Evolutionary conservation across 1,140 invertebrate species (phyloP).

Genomic region (Mesaphorura yosii): DNA sequence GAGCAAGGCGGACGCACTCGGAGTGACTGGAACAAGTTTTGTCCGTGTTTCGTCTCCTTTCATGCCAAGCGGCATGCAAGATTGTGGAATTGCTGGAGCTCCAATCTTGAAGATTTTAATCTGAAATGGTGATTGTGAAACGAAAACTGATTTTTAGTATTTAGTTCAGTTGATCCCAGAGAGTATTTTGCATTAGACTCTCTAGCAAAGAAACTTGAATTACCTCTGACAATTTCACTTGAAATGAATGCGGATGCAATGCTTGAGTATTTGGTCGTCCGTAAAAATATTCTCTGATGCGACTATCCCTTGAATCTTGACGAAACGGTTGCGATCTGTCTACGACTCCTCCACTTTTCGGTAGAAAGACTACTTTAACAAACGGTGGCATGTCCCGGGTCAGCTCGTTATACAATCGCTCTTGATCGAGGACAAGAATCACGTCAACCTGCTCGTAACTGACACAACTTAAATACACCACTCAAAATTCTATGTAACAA

Average conservation of each 20-base stretch:
- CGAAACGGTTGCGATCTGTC: constrained; percentile 62
- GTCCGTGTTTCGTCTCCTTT: constrained; percentile 83
- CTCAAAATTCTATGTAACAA: not conserved
- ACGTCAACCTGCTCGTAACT: too few relatives aligned
- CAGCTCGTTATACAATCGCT: constrained; percentile 87
- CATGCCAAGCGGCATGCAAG: constrained; percentile 91
- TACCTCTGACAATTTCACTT: constrained; percentile 74
- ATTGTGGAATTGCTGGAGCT: constrained; percentile 78
- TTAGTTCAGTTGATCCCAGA: too few relatives aligned
- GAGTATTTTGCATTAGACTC: too few relatives aligned
- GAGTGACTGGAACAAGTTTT: constrained; percentile 59
- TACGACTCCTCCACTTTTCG: constrained; percentile 93
- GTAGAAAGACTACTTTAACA: constrained; percentile 83
- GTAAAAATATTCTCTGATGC: constrained; percentile 92
- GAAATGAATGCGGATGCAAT: constrained; percentile 83
- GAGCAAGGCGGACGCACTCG: constrained; percentile 52
- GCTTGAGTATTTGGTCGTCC: constrained; percentile 48
- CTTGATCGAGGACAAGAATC: constrained; percentile 92
- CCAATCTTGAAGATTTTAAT: constrained; percentile 79
- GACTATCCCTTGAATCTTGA: constrained; percentile 60
- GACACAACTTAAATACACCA: constrained; percentile 29
- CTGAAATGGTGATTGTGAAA: too few relatives aligned
- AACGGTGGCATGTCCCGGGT: constrained; percentile 83
- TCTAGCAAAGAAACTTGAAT: too few relatives aligned
- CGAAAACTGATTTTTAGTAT: constrained; percentile 1